Evolutionary conservation across 2,113 vertebrate genomes (phyloP).

Genomic region (Cercocebus atys): DNA sequence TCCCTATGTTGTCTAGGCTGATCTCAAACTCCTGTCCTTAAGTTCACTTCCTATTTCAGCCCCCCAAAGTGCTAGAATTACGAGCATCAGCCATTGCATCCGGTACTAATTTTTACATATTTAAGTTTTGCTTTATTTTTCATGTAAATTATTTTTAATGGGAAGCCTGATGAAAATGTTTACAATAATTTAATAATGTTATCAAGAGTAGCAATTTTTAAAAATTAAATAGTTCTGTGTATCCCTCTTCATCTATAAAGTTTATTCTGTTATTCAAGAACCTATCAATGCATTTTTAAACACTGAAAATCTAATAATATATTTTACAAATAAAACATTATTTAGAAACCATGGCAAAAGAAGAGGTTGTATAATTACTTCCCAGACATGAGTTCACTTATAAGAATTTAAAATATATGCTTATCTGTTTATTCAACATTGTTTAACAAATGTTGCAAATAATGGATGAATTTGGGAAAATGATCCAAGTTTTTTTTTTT

Average conservation of each 20-base stretch:
- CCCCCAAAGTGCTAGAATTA: too few relatives aligned
- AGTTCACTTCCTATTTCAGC: too few relatives aligned
- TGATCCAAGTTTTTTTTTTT: background rate
- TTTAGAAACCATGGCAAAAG: background rate
- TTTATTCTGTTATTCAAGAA: background rate
- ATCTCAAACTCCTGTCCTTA: too few relatives aligned
- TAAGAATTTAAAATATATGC: background rate
- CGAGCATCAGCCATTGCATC: too few relatives aligned
- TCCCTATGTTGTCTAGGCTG: too few relatives aligned
- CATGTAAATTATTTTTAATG: background rate
- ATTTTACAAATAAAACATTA: background rate
- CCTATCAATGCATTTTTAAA: background rate
- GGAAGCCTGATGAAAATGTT: background rate
- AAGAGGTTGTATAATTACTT: background rate
- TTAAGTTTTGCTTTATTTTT: background rate
- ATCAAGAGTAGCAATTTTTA: background rate
- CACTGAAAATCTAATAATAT: background rate
- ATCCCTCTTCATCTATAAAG: background rate
- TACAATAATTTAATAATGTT: background rate
- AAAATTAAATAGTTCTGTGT: background rate
- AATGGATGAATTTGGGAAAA: background rate
- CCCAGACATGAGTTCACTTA: background rate
- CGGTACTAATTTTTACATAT: background rate
- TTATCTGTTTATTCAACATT: background rate
- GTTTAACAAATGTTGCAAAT: background rate